Base-by-base conservation (phyloP, 2,888 invertebrate genomes). In the Rhopalosiphum nymphaeae region DNA sequence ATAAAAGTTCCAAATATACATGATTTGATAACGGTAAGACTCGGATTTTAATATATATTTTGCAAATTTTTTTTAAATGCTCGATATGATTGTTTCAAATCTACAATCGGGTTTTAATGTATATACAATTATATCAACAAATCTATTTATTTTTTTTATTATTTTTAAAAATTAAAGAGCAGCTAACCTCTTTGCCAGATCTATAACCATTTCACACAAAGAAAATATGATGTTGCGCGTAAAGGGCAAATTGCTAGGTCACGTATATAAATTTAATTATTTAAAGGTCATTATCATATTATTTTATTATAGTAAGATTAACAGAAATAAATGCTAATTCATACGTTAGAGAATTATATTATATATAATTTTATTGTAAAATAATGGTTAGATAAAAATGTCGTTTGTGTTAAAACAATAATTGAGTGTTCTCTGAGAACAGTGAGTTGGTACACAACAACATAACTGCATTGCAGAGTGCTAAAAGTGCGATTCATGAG, bases 241-340 rank as follows among this genome's bases (percentile, higher is more conserved):
- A 84, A 94, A 91, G 49, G 92, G 93, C 53, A 95, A 95, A 87
- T 36, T 67, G 67, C 7, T 96, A 96, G 95, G 96, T 96, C 94
- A 95, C 42, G 49, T 49, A 36, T 44, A 95, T 96, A 96, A 89
- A 96, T 96, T 94, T 96, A 96, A 89, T 88, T 90, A 44, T 57
- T 85, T 85, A 57, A 86, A 91, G 85, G 53, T 86, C 53, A 44
- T 44, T 3, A 36, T 36, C n/a, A 7, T 36, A n/a, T 67, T 36
- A n/a, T 67, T 67, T 67, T n/a, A n/a, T 67, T 13, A 3, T 46
- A 46, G 13, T 86, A 57, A 91, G 86, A 86, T 91, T 57, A 86
- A 56, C 7, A 1, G 5, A 13, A 25, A 86, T 29, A 86, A 86
- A 44, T 44, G 7, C 4, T 26, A 46, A 13, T 46, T 44, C 46